Conservation (phyloP, 2,113 vertebrate genomes). For the Australoheros scitulus region DNA sequence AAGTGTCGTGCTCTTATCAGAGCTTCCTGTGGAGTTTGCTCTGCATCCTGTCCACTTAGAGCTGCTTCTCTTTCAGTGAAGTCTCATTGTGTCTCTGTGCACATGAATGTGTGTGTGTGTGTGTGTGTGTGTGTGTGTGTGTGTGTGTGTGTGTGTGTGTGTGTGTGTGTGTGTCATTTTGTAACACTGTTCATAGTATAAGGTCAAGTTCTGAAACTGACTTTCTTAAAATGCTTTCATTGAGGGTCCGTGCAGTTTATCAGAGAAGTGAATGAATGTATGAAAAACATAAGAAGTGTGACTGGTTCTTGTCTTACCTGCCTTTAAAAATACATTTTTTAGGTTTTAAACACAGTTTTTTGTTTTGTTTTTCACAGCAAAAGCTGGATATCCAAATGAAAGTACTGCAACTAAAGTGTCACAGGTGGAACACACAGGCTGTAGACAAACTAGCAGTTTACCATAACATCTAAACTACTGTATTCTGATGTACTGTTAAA, state of each 20-base stretch:
- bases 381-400: not conserved
- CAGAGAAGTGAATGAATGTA: not conserved
- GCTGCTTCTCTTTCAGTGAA: slow-evolving; percentile 68
- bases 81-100: slow-evolving; percentile 62
- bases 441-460: too few species aligned
- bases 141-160: not conserved
- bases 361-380: not conserved
- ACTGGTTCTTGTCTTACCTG: not conserved
- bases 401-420: not conserved
- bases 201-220: slow-evolving; percentile 10
- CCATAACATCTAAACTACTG: not conserved
- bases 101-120: not conserved
- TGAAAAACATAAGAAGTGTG: not conserved
- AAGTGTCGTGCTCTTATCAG: slow-evolving; percentile 80
- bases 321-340: not conserved
- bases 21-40: slow-evolving; percentile 78
- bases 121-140: not conserved
- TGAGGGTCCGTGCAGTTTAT: not conserved
- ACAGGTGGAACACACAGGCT: too few species aligned
- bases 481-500: not conserved
- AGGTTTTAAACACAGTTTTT: not conserved
- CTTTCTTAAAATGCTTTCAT: not conserved
- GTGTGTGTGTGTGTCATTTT: slow-evolving; percentile 7
- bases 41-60: slow-evolving; percentile 77
- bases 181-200: slow-evolving; percentile 20